Base-by-base conservation (phyloP, 2,797 vertebrate species). In the Girardinus metallicus region DNA sequence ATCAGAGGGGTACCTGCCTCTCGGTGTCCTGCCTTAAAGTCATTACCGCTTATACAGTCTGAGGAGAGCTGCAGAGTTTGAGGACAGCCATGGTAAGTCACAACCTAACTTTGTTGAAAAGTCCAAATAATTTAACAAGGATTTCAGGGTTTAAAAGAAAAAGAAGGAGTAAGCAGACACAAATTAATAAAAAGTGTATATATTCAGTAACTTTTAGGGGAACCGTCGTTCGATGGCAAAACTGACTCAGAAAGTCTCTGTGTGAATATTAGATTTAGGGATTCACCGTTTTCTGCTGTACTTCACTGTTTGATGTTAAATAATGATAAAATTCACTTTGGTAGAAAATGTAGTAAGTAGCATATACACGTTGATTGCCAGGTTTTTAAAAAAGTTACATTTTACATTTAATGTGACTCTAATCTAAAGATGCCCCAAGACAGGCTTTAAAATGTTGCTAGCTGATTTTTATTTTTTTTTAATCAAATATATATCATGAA, bases 1-100 rank as follows among this genome's bases (percentile, higher is more conserved):
- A 90, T 89, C 68, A 81, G 78, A 72, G 55, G 84, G 82, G 80
- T 88, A 94, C 92, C 93, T 95, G 90, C 90, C 84, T 90, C 74
- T 85, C 62, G 66, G 79, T 31, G 68, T 84, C 53, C 70, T 83
- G 73, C 66, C 47, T 82, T 87, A 90, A 80, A 83, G 68, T 47
- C 90, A 87, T 84, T 89, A 88, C 72, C 79, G 80, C 49, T 84
- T 84, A 81, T 46, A 82, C 74, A 60, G 72, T 83, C 55, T 57
- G 18, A 89, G 76, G 86, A 80, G 83, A 85, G 72, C 78, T 64
- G 55, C 74, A 83, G 73, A 77, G 72, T 73, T 26, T 72, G 55
- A 29, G 74, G 78, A 26, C 72, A 85, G 76, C 85, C 85, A 92
- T 92, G 89, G 92, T 94, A 82, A 93, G 92, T 87, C 51, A 11